phyloP scores from a whole-genome alignment of 2,113 vertebrate genomes.

The Falcunculus frontatus region DNA sequence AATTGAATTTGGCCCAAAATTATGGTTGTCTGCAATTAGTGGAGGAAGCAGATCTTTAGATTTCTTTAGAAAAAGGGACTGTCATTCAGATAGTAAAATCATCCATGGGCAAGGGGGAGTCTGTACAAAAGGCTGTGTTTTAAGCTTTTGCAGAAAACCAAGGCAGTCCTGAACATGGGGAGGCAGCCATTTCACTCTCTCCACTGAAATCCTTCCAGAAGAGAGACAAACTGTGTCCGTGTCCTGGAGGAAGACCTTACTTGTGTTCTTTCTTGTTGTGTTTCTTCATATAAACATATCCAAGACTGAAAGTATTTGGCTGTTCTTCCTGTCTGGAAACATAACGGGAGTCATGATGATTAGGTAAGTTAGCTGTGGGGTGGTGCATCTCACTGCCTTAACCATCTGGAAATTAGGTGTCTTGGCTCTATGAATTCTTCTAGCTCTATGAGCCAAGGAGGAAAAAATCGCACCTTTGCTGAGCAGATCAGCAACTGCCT shows the following conservation, averaged over 20 bases:
- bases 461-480: neutral
- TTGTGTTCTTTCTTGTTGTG: constrained; percentile 57
- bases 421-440: neutral
- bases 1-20: neutral
- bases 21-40: neutral
- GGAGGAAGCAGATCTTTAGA: neutral
- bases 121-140: neutral
- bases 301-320: constrained; percentile 52
- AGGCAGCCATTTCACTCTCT: neutral
- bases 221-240: neutral
- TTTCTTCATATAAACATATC: constrained; percentile 17
- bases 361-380: constrained; percentile 54
- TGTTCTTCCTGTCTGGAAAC: constrained; percentile 41
- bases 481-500: constrained; percentile 5
- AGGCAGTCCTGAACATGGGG: neutral
- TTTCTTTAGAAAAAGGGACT: neutral
- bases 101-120: neutral
- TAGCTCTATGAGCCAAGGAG: neutral
- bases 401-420: constrained; percentile 23
- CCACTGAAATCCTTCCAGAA: neutral
- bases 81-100: neutral
- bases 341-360: constrained; percentile 31
- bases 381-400: constrained; percentile 37
- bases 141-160: neutral
- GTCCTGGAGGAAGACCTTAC: constrained; percentile 31